Evolutionary conservation across 2,113 vertebrate species (phyloP), one percentile per base, ranked within the genome.

Genomic region (Gambusia affinis): DNA sequence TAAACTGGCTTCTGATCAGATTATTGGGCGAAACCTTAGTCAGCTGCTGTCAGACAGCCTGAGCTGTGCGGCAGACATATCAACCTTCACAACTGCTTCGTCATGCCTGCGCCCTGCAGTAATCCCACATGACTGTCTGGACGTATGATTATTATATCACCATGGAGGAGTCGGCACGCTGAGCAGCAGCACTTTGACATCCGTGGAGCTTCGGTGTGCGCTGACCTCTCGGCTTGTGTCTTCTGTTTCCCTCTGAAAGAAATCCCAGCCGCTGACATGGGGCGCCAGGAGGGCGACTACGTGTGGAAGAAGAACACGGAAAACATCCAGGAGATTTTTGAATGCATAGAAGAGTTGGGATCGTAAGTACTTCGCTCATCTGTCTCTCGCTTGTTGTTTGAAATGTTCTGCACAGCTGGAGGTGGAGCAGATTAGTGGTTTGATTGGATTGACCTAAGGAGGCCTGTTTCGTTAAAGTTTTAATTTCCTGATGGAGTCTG

Each of bases 241-340:
- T 79, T 42, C 15, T 10, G 17, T 14, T 60, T 73, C 31, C 62
- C 72, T 12, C 67, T 5, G 5, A 51, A 86, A 96, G 95, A 94
- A 60, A 79, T 92, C 91, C 88, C 94, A 76, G 90, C 78, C 91
- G 93, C 95, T 91, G 92, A 91, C 39, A 97, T 98, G 96, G 96
- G 97, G 31, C 94, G 95, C 68, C 96, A 96, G 66, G 97, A 97
- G 64, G 87, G 39, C 0, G 90, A 92, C 78, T 89, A 90, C 17
- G 92, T 95, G 70, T 98, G 98, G 98, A 99, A 97, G 93, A 98
- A 98, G 67, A 95, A 93, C 87, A 98, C 97, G 0, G 96, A 94
- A 69, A 96, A 98, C 90, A 99, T 99, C 88, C 94, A 96, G 14
- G 97, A 98, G 47, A 94, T 96, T 0, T 99, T 99, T 79, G 94